These are phyloP conservation scores for Alligator sinensis DNA, from an alignment of 2,113 vertebrate genomes.

Conservation along the genomic window DNA sequence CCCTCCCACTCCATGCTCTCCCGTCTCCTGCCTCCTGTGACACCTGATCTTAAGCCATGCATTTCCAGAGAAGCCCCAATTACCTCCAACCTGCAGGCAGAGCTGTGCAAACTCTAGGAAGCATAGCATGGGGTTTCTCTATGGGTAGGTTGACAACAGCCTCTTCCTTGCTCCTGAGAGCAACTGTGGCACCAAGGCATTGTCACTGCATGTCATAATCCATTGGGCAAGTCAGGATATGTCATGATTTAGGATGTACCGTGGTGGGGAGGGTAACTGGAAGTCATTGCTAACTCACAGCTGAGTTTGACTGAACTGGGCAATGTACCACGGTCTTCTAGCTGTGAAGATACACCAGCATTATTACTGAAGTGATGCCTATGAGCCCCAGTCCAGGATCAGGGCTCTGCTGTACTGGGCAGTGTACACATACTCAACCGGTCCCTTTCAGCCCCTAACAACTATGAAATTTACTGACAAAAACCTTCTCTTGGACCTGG, in stretches of 20 bases:
- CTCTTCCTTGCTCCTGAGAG: background rate
- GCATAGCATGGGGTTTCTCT: background rate
- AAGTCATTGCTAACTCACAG: background rate
- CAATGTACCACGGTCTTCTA: background rate
- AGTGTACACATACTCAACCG: no score
- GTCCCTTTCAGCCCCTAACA: no score
- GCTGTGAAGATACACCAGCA: background rate
- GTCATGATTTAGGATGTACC: background rate
- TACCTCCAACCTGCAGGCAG: background rate
- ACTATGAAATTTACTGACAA: no score
- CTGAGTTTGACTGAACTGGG: background rate
- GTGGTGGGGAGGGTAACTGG: background rate
- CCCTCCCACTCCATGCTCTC: background rate
- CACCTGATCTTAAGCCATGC: background rate
- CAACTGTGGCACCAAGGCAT: rapidly evolving
- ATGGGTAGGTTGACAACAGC: rapidly evolving
- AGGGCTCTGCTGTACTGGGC: no score
- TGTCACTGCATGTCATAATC: rapidly evolving
- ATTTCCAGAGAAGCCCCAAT: background rate
- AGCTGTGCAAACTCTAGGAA: background rate
- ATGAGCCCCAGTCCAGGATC: no score
- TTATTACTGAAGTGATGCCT: background rate
- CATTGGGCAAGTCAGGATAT: background rate
- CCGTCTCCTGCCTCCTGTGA: background rate
- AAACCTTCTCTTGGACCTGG: background rate